Conservation (phyloP, 2,888 invertebrate genomes). For the Lasioglossum malachurum region DNA sequence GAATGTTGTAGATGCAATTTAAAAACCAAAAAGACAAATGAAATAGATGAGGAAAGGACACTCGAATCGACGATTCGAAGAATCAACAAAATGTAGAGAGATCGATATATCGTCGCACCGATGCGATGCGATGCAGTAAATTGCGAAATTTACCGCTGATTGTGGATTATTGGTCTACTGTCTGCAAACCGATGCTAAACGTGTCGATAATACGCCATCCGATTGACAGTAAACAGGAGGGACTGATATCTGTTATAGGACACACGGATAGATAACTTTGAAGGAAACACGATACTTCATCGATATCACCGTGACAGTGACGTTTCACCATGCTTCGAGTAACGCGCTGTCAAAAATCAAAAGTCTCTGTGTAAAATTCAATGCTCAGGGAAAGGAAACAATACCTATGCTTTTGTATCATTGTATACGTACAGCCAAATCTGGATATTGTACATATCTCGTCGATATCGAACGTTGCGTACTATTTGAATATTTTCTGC, state of each 20-base stretch:
- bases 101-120: slow-evolving; percentile 15
- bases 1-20: neutral
- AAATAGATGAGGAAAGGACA: neutral
- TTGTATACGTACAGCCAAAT: neutral
- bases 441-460: neutral
- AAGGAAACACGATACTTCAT: slow-evolving; percentile 56
- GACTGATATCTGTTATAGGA: slow-evolving; percentile 55
- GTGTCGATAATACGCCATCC: slow-evolving; percentile 30
- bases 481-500: neutral
- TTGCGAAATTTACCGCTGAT: slow-evolving; percentile 8
- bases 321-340: slow-evolving; percentile 31
- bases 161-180: slow-evolving; percentile 24
- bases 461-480: neutral
- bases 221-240: slow-evolving; percentile 38
- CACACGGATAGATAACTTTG: slow-evolving; percentile 34
- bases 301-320: slow-evolving; percentile 49
- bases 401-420: neutral
- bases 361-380: slow-evolving; percentile 7
- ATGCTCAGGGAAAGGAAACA: neutral
- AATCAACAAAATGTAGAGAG: neutral
- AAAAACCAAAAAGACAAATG: no score
- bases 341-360: neutral
- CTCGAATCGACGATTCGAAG: neutral
- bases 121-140: neutral
- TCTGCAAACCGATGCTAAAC: slow-evolving; percentile 35